Evolutionary conservation across 2,888 invertebrate species (phyloP).

Genomic region (Callimorpha dominula): DNA sequence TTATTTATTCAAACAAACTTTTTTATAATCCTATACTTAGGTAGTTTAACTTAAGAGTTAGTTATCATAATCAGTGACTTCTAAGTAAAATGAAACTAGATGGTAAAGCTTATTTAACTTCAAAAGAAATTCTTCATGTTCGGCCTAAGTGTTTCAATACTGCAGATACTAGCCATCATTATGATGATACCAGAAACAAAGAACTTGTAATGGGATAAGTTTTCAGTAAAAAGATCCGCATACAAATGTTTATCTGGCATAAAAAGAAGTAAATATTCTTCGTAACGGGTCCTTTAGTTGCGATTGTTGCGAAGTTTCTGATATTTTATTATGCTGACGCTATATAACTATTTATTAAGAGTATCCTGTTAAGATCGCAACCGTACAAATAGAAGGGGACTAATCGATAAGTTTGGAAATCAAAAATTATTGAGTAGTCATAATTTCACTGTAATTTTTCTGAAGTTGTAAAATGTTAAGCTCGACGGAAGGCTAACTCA

Average conservation of each 20-base stretch:
- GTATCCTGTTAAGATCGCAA: conserved; percentile 18
- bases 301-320: conserved; percentile 24
- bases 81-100: conserved; percentile 8
- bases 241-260: conserved; percentile 55
- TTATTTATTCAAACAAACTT: not conserved
- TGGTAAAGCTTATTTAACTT: conserved; percentile 12
- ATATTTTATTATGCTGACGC: conserved; percentile 32
- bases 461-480: not conserved
- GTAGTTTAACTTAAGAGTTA: not conserved
- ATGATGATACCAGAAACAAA: conserved; percentile 45
- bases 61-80: conserved; percentile 1
- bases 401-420: conserved; percentile 16
- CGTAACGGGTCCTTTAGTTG: conserved; percentile 25
- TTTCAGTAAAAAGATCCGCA: conserved; percentile 55
- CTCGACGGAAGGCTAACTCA: not conserved
- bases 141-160: conserved; percentile 11
- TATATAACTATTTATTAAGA: conserved; percentile 31
- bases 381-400: conserved; percentile 9
- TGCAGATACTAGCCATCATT: conserved; percentile 29
- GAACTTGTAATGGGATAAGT: conserved; percentile 65
- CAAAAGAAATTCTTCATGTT: conserved; percentile 14
- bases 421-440: not conserved
- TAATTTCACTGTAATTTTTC: not conserved
- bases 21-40: not conserved
- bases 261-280: conserved; percentile 33